Percentiles rank a stretch among this genome's conserved stretches.
phyloP scores from a whole-genome alignment of 2,113 vertebrate genomes.

The Pimephales promelas region DNA sequence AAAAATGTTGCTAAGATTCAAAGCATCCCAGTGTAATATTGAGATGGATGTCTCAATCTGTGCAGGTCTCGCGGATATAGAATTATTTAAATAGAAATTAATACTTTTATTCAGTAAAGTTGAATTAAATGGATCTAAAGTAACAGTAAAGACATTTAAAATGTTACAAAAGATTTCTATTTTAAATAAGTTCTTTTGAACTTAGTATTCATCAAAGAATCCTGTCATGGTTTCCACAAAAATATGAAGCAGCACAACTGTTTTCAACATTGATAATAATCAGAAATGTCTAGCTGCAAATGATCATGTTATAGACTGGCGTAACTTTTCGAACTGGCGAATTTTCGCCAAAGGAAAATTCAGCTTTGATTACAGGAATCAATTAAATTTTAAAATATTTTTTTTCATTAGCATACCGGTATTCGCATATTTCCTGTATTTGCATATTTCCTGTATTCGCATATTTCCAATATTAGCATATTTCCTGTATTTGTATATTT shows the following conservation, averaged over 20 bases:
- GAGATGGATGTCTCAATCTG: not conserved
- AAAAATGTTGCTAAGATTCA: slow-evolving; percentile 13
- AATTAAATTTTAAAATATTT: not conserved
- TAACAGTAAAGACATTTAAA: not conserved
- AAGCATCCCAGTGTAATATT: not conserved
- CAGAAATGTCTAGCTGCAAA: not conserved
- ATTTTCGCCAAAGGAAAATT: too few relatives aligned
- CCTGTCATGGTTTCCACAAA: not conserved
- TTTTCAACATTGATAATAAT: not conserved
- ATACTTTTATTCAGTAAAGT: not conserved
- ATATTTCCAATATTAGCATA: too few relatives aligned
- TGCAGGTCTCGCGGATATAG: not conserved
- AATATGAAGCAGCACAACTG: not conserved
- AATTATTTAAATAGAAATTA: not conserved
- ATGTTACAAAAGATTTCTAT: not conserved
- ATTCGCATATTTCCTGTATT: too few relatives aligned
- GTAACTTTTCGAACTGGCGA: too few relatives aligned
- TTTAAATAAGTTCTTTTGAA: not conserved
- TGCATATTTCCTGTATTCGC: too few relatives aligned
- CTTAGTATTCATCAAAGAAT: not conserved
- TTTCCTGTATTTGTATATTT: too few relatives aligned
- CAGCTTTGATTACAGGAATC: not conserved
- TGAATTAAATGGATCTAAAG: not conserved
- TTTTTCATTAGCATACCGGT: too few relatives aligned
- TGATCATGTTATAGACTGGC: not conserved